Conservation (phyloP, 2,888 invertebrate species). For the Formica aserva region DNA sequence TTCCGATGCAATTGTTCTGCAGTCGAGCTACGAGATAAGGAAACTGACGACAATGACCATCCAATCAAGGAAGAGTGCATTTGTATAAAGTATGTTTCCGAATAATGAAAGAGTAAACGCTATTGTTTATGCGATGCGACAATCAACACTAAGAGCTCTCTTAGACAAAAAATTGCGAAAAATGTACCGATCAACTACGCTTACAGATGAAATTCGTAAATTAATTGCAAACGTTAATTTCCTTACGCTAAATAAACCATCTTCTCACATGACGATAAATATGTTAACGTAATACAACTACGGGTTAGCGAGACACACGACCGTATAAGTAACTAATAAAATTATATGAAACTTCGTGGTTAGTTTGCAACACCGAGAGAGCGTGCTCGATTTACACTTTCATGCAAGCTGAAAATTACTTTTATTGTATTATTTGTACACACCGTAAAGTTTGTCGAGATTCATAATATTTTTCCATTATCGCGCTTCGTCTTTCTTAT, state of each 20-base stretch:
- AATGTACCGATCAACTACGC: neutral
- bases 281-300: conserved; percentile 76
- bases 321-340: conserved; percentile 77
- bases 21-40: conserved; percentile 40
- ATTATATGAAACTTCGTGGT: conserved; percentile 76
- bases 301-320: conserved; percentile 76
- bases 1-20: conserved; percentile 36
- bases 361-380: conserved; percentile 65
- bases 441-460: conserved; percentile 2
- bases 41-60: conserved; percentile 46
- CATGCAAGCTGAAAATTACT: conserved; percentile 29
- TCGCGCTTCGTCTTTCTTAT: neutral
- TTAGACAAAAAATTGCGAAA: conserved; percentile 9
- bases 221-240: conserved; percentile 30
- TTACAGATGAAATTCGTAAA: neutral
- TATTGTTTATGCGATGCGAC: conserved; percentile 16
- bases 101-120: conserved; percentile 20
- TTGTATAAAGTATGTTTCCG: conserved; percentile 26
- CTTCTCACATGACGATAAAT: conserved; percentile 61
- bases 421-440: neutral
- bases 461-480: conserved; percentile 9
- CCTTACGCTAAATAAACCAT: neutral
- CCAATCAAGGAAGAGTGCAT: conserved; percentile 48
- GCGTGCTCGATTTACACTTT: conserved; percentile 30
- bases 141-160: neutral